Conservation (phyloP, 2,797 vertebrate species). For the Brotula barbata region DNA sequence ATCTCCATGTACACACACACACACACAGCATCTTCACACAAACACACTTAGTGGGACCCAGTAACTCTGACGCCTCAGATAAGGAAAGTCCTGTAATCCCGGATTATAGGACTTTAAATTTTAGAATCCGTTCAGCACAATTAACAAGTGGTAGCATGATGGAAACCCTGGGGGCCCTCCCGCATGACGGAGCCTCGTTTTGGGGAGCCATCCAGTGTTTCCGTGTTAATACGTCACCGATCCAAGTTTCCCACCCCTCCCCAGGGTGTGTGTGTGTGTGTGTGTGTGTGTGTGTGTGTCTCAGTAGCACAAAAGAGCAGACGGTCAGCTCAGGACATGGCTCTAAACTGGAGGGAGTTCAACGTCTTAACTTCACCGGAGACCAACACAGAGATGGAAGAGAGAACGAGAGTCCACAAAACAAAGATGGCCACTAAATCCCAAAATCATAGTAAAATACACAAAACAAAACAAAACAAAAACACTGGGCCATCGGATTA, state of each 20-base stretch:
- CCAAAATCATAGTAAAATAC: too few relatives aligned
- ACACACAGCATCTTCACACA: too few relatives aligned
- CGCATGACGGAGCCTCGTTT: conserved; percentile 18
- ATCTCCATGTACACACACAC: too few relatives aligned
- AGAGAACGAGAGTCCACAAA: neutral
- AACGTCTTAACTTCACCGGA: neutral
- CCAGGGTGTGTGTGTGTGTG: neutral
- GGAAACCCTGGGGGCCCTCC: conserved; percentile 25
- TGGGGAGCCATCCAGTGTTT: conserved; percentile 19
- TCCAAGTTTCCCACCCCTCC: conserved; percentile 3
- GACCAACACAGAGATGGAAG: neutral
- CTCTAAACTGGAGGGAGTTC: neutral
- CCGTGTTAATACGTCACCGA: conserved; percentile 15
- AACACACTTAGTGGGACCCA: too few relatives aligned
- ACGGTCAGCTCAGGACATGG: conserved; percentile 53
- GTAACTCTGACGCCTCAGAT: too few relatives aligned
- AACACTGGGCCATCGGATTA: conserved; percentile 16
- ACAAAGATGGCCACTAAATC: conserved; percentile 9
- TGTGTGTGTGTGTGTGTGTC: conserved; percentile 11
- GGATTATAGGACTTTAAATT: too few relatives aligned
- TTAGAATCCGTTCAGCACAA: too few relatives aligned
- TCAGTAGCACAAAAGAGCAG: conserved; percentile 47
- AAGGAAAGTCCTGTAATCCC: too few relatives aligned
- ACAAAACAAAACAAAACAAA: too few relatives aligned
- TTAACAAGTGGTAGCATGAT: conserved; percentile 13